Percentiles rank a stretch among this genome's conserved stretches.
phyloP scores from a whole-genome alignment of 2,113 vertebrate genomes.

The Thamnophis sirtalis region DNA sequence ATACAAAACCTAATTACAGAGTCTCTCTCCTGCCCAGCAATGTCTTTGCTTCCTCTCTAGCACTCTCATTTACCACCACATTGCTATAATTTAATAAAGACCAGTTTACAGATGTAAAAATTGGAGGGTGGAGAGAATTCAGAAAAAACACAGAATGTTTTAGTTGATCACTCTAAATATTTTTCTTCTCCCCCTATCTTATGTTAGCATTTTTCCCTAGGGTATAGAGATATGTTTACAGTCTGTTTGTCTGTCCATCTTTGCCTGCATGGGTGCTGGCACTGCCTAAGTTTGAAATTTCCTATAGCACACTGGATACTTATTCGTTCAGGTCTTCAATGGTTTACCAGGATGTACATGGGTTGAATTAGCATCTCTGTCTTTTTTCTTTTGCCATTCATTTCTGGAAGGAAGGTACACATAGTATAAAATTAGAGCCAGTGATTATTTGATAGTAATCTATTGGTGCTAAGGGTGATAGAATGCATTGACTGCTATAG shows the following conservation, averaged over 20 bases:
- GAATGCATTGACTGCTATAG: neutral
- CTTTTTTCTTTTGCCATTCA: neutral
- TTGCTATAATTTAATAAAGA: neutral
- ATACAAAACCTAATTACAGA: slow-evolving; percentile 24
- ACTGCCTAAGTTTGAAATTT: neutral
- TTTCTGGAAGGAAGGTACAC: neutral
- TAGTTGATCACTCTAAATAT: neutral
- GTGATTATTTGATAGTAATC: neutral
- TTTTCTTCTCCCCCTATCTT: neutral
- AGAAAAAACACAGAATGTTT: neutral
- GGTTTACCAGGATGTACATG: neutral
- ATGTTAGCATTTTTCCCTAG: neutral
- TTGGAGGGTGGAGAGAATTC: neutral
- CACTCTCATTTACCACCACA: neutral
- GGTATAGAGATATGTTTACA: neutral
- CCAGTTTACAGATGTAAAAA: neutral
- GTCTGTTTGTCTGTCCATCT: neutral
- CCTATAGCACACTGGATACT: neutral
- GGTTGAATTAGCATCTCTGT: neutral
- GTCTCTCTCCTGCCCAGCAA: slow-evolving; percentile 29
- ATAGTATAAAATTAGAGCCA: neutral
- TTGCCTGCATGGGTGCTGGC: neutral
- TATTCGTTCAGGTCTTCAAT: neutral
- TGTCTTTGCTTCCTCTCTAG: neutral
- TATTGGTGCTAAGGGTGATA: neutral